phyloP scores from a whole-genome alignment of 2,113 vertebrate species.

The Trematomus loennbergii region DNA sequence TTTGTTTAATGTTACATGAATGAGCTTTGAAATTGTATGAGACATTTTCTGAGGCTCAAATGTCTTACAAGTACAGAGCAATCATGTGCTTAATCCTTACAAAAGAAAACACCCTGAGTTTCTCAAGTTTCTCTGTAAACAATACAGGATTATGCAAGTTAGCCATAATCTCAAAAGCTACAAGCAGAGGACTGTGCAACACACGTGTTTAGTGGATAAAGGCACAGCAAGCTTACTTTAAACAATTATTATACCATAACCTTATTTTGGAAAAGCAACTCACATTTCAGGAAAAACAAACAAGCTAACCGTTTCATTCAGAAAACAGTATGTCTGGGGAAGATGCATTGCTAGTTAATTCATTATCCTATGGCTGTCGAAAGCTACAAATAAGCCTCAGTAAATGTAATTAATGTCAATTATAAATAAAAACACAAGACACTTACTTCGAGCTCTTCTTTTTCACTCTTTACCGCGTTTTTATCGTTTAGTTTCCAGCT shows the following conservation, averaged over 20 bases:
- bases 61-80: neutral
- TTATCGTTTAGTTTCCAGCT: slow-evolving; percentile 4
- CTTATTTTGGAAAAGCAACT: neutral
- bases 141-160: slow-evolving; percentile 12
- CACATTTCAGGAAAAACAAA: neutral
- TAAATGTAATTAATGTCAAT: neutral
- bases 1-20: too few relatives aligned
- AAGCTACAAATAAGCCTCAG: neutral
- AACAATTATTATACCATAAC: neutral
- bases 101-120: slow-evolving; percentile 5
- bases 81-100: neutral
- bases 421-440: neutral
- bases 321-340: slow-evolving; percentile 4
- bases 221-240: neutral
- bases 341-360: slow-evolving; percentile 37
- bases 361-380: neutral
- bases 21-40: too few relatives aligned
- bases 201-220: slow-evolving; percentile 33
- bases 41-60: too few relatives aligned
- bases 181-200: slow-evolving; percentile 3
- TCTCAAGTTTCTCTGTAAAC: slow-evolving; percentile 12
- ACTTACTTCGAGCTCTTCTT: slow-evolving; percentile 9
- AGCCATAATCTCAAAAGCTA: slow-evolving; percentile 31
- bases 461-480: neutral
- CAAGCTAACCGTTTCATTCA: neutral